A percentile compares a stretch with the other conserved stretches of the same genome.
Conservation (phyloP, 2,888 invertebrate genomes). For the Sinodicranocentrus sp. region DNA sequence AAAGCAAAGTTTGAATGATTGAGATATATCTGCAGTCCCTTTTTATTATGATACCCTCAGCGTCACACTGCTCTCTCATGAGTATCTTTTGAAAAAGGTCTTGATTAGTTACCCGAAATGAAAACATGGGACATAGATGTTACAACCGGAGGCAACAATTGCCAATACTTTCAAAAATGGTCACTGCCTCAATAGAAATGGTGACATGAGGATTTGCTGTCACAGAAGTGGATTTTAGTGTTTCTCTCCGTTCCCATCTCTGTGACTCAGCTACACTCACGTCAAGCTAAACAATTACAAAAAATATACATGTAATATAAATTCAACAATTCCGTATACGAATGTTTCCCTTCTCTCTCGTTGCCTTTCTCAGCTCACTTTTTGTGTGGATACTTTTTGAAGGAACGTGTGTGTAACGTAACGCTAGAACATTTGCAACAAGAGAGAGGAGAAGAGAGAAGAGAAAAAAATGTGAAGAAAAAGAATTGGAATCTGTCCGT, state of each 20-base stretch:
- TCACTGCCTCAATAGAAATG: not conserved
- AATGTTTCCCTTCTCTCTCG: too few species aligned
- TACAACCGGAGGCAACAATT: conserved; percentile 20
- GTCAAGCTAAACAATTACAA: too few species aligned
- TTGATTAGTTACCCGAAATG: conserved; percentile 24
- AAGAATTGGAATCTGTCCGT: conserved; percentile 24
- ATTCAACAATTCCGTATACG: too few species aligned
- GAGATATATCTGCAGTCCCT: conserved; percentile 54
- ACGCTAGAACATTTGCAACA: not conserved
- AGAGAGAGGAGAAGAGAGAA: too few species aligned
- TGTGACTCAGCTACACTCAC: too few species aligned
- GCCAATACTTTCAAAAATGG: conserved; percentile 26
- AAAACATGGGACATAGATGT: conserved; percentile 17
- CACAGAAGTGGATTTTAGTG: conserved; percentile 38
- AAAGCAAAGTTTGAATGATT: conserved; percentile 60
- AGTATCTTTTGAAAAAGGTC: conserved; percentile 46
- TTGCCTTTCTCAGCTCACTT: too few species aligned
- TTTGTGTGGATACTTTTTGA: too few species aligned
- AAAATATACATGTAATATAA: too few species aligned
- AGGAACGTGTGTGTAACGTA: too few species aligned
- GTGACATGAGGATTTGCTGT: conserved; percentile 21
- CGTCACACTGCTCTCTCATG: too few species aligned
- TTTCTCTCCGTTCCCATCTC: conserved; percentile 28
- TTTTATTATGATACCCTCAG: too few species aligned
- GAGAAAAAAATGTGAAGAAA: conserved; percentile 12